phyloP scores from a whole-genome alignment of 2,113 vertebrate species.

The Engraulis encrasicolus region DNA sequence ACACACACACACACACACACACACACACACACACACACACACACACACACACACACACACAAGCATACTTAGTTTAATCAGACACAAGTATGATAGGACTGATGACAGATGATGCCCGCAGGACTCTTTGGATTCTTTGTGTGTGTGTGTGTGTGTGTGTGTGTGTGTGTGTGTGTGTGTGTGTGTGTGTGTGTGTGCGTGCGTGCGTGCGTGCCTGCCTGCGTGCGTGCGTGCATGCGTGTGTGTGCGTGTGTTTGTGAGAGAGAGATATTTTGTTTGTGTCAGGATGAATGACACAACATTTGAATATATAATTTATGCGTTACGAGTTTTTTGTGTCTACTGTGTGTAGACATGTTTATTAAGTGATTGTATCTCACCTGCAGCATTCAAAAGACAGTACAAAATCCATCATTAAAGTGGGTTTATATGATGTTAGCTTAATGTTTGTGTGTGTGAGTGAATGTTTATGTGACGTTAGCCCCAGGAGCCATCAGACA shows the following conservation, averaged over 20 bases:
- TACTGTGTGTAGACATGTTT: no score
- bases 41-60: slow-evolving; percentile 1
- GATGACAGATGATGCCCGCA: neutral
- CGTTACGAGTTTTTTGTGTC: no score
- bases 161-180: neutral
- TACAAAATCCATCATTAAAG: no score
- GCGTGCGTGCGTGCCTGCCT: neutral
- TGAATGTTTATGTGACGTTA: neutral
- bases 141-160: neutral
- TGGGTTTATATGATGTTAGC: neutral
- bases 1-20: slow-evolving; percentile 5
- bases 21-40: neutral
- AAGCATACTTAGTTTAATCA: no score
- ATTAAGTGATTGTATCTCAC: no score
- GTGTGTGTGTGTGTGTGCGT: neutral
- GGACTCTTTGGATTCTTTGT: neutral
- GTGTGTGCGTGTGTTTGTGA: no score
- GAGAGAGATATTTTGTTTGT: no score
- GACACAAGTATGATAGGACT: neutral
- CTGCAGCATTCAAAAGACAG: no score
- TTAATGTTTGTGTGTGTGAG: neutral
- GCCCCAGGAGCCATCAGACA: neutral
- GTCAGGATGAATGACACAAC: no score
- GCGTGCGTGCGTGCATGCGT: no score
- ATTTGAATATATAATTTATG: no score